These are phyloP conservation scores for Malthinus flaveolus DNA, from an alignment of 2,888 invertebrate species.

Conservation along the genomic window DNA sequence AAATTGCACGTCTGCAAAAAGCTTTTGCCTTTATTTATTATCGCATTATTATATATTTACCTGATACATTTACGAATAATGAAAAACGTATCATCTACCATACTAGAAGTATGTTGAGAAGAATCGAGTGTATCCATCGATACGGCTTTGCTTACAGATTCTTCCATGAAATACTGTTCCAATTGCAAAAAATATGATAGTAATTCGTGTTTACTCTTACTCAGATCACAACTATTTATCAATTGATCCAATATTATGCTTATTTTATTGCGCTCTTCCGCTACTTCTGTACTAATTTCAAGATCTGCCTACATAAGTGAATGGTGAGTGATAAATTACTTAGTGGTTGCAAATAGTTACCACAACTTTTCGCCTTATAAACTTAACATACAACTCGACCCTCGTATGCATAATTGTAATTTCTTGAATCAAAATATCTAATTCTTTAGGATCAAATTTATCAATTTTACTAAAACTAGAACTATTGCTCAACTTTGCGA, in stretches of 20 bases:
- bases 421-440: slow-evolving; percentile 88
- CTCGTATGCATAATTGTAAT: slow-evolving; percentile 89
- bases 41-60: slow-evolving; percentile 51
- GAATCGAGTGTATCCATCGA: slow-evolving; percentile 74
- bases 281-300: slow-evolving; percentile 62
- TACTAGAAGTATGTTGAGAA: slow-evolving; percentile 81
- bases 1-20: slow-evolving; percentile 75
- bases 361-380: slow-evolving; percentile 75
- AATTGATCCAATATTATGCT: slow-evolving; percentile 64
- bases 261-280: slow-evolving; percentile 55
- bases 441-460: slow-evolving; percentile 76
- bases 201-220: slow-evolving; percentile 77
- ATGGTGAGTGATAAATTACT: slow-evolving; percentile 19
- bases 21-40: too few relatives aligned
- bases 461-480: slow-evolving; percentile 56
- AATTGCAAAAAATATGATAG: slow-evolving; percentile 87
- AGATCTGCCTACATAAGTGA: slow-evolving; percentile 60
- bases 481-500: slow-evolving; percentile 53
- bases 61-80: slow-evolving; percentile 93
- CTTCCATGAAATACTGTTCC: slow-evolving; percentile 94
- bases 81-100: slow-evolving; percentile 98
- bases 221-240: slow-evolving; percentile 72
- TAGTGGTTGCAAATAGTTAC: slow-evolving; percentile 54
- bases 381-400: slow-evolving; percentile 87
- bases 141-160: slow-evolving; percentile 91